Evolutionary conservation across 2,113 vertebrate species (phyloP).

Genomic region (Mixornis gularis): DNA sequence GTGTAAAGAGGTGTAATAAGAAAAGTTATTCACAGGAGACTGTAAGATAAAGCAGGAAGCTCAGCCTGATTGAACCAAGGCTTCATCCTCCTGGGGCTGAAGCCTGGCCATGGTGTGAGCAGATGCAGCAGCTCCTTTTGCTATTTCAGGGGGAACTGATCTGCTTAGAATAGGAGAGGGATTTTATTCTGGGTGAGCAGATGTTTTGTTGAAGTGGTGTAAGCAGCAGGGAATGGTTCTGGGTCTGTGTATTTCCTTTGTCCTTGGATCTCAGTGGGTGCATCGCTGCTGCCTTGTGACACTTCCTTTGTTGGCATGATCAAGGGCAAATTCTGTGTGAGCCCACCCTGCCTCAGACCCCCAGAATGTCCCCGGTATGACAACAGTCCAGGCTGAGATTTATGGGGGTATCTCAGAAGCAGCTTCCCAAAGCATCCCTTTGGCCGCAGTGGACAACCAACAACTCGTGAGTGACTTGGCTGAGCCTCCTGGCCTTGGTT

Average conservation of each 20-base stretch:
- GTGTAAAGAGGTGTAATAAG: slow-evolving; percentile 10
- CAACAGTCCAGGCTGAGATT: not conserved
- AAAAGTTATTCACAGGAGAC: slow-evolving; percentile 23
- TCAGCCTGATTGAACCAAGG: not conserved
- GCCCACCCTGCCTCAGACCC: not conserved
- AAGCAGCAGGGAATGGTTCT: not conserved
- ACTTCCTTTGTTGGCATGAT: not conserved
- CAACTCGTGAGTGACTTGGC: fast-evolving
- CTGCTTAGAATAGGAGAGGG: not conserved
- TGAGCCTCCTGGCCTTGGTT: not conserved
- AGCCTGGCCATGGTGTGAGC: not conserved
- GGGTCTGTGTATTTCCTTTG: not conserved
- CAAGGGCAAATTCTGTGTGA: not conserved
- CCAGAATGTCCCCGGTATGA: not conserved
- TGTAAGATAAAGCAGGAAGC: slow-evolving; percentile 32
- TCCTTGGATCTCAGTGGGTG: not conserved
- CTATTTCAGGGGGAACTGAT: not conserved
- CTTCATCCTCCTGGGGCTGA: slow-evolving; percentile 11
- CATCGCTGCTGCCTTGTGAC: not conserved
- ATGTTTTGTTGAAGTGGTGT: not conserved
- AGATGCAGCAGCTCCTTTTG: slow-evolving; percentile 31
- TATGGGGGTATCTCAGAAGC: not conserved
- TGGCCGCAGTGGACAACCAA: fast-evolving
- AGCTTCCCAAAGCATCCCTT: not conserved
- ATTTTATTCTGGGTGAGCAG: not conserved